phyloP scores from a whole-genome alignment of 2,888 invertebrate species.

The Pheosia gnoma region DNA sequence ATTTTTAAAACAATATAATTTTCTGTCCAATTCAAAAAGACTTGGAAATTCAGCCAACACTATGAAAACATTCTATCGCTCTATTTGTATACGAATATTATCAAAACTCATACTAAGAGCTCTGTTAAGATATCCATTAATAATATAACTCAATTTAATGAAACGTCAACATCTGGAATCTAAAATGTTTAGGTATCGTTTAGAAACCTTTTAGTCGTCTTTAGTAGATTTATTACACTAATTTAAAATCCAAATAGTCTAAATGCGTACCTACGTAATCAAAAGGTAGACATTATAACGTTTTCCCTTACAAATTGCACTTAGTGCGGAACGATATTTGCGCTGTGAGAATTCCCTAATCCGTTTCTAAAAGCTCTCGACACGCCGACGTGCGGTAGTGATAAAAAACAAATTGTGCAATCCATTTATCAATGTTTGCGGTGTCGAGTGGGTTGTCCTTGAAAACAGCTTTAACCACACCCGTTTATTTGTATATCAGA shows the following conservation, averaged over 20 bases:
- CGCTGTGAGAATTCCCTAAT: constrained; percentile 26
- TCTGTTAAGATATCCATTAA: no score
- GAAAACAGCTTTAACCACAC: constrained; percentile 32
- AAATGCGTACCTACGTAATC: background rate
- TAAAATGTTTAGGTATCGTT: background rate
- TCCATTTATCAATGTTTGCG: constrained; percentile 64
- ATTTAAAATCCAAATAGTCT: background rate
- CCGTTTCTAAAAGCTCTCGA: constrained; percentile 44
- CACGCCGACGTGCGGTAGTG: constrained; percentile 46
- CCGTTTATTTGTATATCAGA: constrained; percentile 24
- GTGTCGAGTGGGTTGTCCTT: constrained; percentile 61
- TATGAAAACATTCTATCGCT: no score
- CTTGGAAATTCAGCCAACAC: no score
- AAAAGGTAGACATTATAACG: constrained; percentile 10
- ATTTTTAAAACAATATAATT: no score
- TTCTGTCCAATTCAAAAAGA: no score
- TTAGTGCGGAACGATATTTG: constrained; percentile 23
- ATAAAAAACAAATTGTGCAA: constrained; percentile 58
- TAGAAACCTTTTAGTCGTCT: background rate
- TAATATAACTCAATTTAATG: background rate
- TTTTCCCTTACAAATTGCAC: constrained; percentile 20
- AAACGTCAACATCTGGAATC: background rate
- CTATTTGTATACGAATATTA: no score
- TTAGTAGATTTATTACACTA: background rate
- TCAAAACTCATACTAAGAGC: no score